Evolutionary conservation across 2,797 vertebrate genomes (phyloP), one percentile per base, ranked within the genome.

Genomic region (Todus mexicanus): DNA sequence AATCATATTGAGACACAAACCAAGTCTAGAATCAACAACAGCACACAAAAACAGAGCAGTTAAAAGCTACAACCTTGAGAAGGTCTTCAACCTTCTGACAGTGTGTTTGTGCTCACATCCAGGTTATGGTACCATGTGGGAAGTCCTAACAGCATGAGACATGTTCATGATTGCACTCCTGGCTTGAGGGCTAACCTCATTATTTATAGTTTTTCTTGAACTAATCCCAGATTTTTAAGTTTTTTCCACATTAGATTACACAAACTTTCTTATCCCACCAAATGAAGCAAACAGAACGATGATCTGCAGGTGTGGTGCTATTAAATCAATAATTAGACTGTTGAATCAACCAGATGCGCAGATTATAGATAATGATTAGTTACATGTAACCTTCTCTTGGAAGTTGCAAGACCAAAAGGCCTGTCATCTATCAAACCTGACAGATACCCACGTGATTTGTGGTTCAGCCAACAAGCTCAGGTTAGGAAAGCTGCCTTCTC

Each of bases 231-330:
- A 37, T 73, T 68, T 68, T 42, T 11, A 47, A 61, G 57, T 65
- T 59, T n/a, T 48, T 90, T 88, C 51, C 75, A 43, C 78, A 74
- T 48, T 21, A 53, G 48, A 87, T 93, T 93, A 56, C 59, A 87
- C 89, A 93, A 91, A 90, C 43, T 63, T 68, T 78, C 51, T 88
- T 91, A 84, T 66, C 19, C 19, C 51, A 65, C 15, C 6, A 63
- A 84, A 11, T 72, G 35, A 75, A 63, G 51, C 31, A 86, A 92
- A 79, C 37, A 82, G 21, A 79, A 89, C n/a, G 77, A 71, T 20
- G 27, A 11, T 9, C 71, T 29, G 74, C 16, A 88, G 95, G 88
- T 76, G 77, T 90, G 93, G 71, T 74, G 80, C 56, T 63, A 20
- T 38, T 56, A 56, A 75, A 59, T n/a, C 54, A 78, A 78, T 60